Base-by-base conservation (phyloP, 2,797 vertebrate genomes). In the Leptatherina wallacei region DNA sequence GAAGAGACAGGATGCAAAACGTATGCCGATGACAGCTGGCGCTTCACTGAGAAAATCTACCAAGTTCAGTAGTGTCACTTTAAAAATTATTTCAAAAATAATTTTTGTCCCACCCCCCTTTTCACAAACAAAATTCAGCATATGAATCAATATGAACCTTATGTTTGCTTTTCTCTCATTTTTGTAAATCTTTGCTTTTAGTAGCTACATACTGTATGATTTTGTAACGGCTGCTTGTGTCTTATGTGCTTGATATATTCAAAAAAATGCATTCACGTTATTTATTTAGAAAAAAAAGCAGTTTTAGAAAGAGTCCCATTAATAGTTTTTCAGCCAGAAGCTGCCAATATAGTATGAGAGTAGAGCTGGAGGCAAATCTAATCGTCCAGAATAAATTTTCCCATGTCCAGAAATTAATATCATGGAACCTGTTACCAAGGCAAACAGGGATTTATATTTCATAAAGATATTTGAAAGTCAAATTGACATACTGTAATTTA, bases 401-500 rank as follows among this genome's bases (percentile, higher is more conserved):
- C 51, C 13, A 30, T 55, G 52, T 38, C 35, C 16, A 49, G 29
- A 54, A 54, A 62, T 22, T 18, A 42, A 44, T 22, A n/a, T n/a
- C 38, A 68, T 54, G 27, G 32, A 68, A 44, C 6, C 12, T 16
- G 12, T 4, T 36, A 33, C 9, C 29, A 57, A 58, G 54, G 49
- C 24, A 62, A 69, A 62, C 24, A 24, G 22, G 11, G 38, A 35
- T 56, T 67, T 38, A 32, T 47, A 35, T n/a, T 20, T 63, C 27
- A 40, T 47, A 47, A 44, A 65, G 29, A 29, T 24, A 49, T 16
- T 10, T 62, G 32, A 61, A 42, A 65, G 12, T 61, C 36, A 49
- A 27, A 69, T 32, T 38, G 9, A 27, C 24, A 58, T 20, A 44
- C 30, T 52, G 47, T 80, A 61, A 62, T 49, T 44, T 71, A 72